A percentile compares a stretch with the other conserved stretches of the same genome.
These are phyloP conservation scores for Pseudorasbora parva DNA, from an alignment of 2,113 vertebrate genomes.

Conservation along the genomic window DNA sequence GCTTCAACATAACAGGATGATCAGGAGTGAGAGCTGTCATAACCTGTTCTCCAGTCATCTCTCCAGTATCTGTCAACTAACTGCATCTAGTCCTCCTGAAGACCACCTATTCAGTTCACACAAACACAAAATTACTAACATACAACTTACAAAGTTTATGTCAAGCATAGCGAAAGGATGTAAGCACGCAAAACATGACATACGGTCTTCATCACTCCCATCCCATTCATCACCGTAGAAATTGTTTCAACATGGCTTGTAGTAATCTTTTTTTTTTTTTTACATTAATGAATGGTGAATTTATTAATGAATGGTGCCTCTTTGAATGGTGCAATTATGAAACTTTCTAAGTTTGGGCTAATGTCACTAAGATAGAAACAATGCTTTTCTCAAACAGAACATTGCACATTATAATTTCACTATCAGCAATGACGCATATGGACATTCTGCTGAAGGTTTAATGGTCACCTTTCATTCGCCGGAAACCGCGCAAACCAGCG, in stretches of 20 bases:
- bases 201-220: not conserved
- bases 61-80: conserved; percentile 6
- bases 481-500: not conserved
- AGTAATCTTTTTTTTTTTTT: not conserved
- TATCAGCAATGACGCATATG: not conserved
- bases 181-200: not conserved
- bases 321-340: not conserved
- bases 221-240: not conserved
- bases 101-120: conserved; percentile 4
- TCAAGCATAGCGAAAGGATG: not conserved
- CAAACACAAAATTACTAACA: not conserved
- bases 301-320: no score
- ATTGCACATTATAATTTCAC: conserved; percentile 24
- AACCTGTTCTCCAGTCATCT: conserved; percentile 6
- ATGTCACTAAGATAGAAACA: not conserved
- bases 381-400: not conserved
- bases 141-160: not conserved
- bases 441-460: conserved; percentile 27
- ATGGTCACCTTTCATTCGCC: conserved; percentile 35
- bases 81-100: not conserved
- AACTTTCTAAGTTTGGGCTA: not conserved
- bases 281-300: not conserved
- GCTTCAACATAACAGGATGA: conserved; percentile 8
- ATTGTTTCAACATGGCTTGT: not conserved
- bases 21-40: conserved; percentile 39